phyloP scores from a whole-genome alignment of 1,140 invertebrate genomes.

The Heliothis virescens region DNA sequence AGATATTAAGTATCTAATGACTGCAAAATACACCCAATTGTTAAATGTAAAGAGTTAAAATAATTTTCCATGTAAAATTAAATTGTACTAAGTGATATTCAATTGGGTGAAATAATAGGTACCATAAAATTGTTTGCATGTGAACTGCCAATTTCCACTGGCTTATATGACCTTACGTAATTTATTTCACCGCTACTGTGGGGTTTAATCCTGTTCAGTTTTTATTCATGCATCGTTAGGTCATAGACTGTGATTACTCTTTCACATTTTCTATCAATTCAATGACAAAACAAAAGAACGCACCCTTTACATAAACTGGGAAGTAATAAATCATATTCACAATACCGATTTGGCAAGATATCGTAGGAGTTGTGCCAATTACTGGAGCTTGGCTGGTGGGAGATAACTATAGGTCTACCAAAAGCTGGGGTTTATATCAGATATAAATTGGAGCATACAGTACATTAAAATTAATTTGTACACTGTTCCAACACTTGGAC shows the following conservation, averaged over 20 bases:
- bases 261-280: background rate
- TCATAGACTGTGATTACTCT: conserved; percentile 2
- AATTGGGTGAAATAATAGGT: conserved; percentile 28
- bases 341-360: conserved; percentile 34
- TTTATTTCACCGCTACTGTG: conserved; percentile 3
- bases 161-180: conserved; percentile 5
- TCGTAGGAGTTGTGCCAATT: conserved; percentile 33
- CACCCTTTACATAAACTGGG: conserved; percentile 7
- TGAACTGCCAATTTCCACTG: background rate
- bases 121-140: background rate
- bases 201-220: conserved; percentile 2
- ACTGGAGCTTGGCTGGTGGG: conserved; percentile 28
- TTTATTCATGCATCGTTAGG: background rate
- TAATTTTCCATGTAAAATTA: background rate
- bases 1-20: background rate
- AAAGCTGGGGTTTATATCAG: background rate
- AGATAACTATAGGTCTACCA: background rate
- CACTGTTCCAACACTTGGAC: background rate
- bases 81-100: background rate
- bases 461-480: conserved; percentile 24
- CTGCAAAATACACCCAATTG: background rate
- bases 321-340: conserved; percentile 30
- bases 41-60: background rate
- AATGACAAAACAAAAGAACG: background rate
- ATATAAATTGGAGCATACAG: background rate